Base-by-base conservation (phyloP, 2,113 vertebrate genomes). In the Thermophis baileyi region DNA sequence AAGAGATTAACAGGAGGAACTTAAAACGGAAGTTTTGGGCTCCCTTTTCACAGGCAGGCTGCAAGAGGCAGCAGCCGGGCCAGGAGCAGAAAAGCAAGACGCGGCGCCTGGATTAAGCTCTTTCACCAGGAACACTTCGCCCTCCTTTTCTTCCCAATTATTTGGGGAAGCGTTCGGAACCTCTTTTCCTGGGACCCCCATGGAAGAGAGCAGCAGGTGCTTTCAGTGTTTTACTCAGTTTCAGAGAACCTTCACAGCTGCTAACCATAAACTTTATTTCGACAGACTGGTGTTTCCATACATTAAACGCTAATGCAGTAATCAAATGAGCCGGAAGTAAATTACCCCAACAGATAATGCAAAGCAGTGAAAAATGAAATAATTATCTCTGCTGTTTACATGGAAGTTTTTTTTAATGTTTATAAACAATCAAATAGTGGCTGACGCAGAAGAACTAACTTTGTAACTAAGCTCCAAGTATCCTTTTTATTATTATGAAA, bases 1-100 rank as follows among this genome's bases (percentile, higher is more conserved):
- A 96, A 96, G 86, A 92, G 86, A 91, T 81, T 89, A 91, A 85
- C 20, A 53, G 10, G 18, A 47, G n/a, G 47, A 18, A 24, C 40
- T 35, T 25, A 25, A 44, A 35, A 6, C 16, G 24, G 24, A 54
- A n/a, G 57, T 63, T 91, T 46, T 12, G 18, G 22, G 2, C 30
- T 53, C 30, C 30, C 1, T 8, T 50, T 85, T 85, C 35, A 51
- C 12, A 90, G 12, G 81, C 6, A 54, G 81, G 12, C 0, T 74
- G 93, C 57, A 89, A 69, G 51, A 63, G 3, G n/a, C 25, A 90
- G 63, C 25, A 85, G 87, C 11, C 0, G 7, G 25, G 44, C 24
- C 91, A 27, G 0, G 3, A 86, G 8, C 2, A 30, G 12, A 6
- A 24, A 89, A 54, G 5, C n/a, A n/a, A 18, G 35, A 35, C 4